Evolutionary conservation across 2,797 vertebrate species (phyloP).

Genomic region (Hydrolagus colliei): DNA sequence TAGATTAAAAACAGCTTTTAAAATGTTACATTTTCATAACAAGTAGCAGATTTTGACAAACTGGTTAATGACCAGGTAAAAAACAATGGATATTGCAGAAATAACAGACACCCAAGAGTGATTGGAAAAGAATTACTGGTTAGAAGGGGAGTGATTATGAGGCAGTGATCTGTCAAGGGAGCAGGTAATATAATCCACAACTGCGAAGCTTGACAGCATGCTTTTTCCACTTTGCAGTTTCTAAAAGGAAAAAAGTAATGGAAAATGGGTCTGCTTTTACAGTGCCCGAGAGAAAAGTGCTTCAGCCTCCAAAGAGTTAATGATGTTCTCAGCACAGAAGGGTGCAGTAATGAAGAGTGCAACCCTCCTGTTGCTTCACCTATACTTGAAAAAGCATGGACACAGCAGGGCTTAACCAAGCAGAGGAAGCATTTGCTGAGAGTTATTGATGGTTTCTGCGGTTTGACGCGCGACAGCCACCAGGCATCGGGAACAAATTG

Average conservation of each 20-base stretch:
- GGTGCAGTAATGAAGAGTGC: slow-evolving; percentile 7
- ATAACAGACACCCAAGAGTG: background rate
- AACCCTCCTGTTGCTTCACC: background rate
- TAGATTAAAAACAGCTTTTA: background rate
- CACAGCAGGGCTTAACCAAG: background rate
- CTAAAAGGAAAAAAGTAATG: background rate
- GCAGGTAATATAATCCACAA: too few species aligned
- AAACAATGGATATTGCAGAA: background rate
- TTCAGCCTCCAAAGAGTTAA: background rate
- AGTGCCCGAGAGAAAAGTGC: background rate
- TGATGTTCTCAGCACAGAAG: background rate
- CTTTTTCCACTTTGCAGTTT: background rate
- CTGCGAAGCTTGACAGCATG: background rate
- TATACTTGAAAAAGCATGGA: background rate
- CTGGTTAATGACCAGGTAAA: background rate
- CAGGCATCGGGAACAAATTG: background rate
- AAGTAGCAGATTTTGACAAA: background rate
- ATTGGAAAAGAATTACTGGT: background rate
- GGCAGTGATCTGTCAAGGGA: too few species aligned
- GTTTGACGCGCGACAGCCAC: background rate
- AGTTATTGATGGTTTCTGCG: slow-evolving; percentile 1
- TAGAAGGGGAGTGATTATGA: too few species aligned
- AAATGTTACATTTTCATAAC: background rate
- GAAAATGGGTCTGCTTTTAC: background rate
- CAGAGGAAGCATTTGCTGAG: background rate